Conservation (phyloP, 2,888 invertebrate species). For the Dysmachus trigonus region DNA sequence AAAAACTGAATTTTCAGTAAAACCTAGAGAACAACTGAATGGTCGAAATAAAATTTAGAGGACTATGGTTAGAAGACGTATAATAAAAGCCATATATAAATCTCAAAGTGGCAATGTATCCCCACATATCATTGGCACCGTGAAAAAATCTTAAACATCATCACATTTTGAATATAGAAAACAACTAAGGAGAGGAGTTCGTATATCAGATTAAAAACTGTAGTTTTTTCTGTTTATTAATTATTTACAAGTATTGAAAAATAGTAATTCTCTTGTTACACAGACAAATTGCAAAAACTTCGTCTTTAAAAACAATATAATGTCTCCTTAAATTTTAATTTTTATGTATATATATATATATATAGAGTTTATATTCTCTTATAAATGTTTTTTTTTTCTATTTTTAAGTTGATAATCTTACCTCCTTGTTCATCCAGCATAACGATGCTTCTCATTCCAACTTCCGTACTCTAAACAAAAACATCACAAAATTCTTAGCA, state of each 20-base stretch:
- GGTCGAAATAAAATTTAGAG: background rate
- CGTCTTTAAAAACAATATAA: background rate
- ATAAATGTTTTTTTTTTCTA: slow-evolving; percentile 49
- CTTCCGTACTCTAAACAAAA: slow-evolving; percentile 98
- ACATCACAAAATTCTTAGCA: slow-evolving; percentile 57
- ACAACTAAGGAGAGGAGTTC: background rate
- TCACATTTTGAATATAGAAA: slow-evolving; percentile 25
- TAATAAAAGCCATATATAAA: background rate
- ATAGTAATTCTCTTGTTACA: background rate
- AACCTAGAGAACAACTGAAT: background rate
- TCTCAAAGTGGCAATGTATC: background rate
- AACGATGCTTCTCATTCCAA: slow-evolving; percentile 99
- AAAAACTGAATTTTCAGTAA: background rate
- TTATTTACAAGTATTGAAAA: slow-evolving; percentile 15
- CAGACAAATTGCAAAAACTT: background rate
- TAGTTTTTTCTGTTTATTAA: background rate
- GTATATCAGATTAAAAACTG: slow-evolving; percentile 11
- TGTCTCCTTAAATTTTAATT: background rate
- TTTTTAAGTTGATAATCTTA: slow-evolving; percentile 73
- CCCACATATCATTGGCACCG: background rate
- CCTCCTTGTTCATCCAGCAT: slow-evolving; percentile 99
- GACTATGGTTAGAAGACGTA: background rate
- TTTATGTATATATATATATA: slow-evolving; percentile 21
- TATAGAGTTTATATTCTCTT: slow-evolving; percentile 1
- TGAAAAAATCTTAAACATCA: slow-evolving; percentile 6